Percentiles rank a stretch among this genome's conserved stretches.
phyloP scores from a whole-genome alignment of 2,888 invertebrate species.

The Cylindroiulus punctatus region DNA sequence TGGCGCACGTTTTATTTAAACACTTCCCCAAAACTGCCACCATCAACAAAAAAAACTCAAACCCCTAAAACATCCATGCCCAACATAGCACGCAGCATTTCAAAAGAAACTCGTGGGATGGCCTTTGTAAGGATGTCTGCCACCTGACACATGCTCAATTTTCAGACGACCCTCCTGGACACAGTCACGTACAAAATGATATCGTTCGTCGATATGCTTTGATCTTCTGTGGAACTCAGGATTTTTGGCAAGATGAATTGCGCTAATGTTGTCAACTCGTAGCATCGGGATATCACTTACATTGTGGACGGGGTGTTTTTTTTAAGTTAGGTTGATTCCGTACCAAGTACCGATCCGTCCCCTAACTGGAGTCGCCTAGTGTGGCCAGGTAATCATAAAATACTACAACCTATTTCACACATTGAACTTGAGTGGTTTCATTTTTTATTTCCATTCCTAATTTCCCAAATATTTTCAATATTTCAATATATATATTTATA shows the following conservation, averaged over 20 bases:
- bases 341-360: no score
- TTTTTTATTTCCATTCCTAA: no score
- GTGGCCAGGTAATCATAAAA: no score
- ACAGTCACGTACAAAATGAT: background rate
- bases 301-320: no score
- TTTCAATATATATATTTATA: no score
- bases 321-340: no score
- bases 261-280: background rate
- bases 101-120: background rate
- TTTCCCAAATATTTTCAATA: no score
- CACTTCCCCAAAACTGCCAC: background rate
- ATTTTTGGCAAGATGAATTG: background rate
- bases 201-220: background rate
- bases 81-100: background rate
- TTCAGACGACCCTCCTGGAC: background rate
- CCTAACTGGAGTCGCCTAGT: no score
- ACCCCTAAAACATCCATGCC: background rate
- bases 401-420: no score
- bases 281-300: background rate
- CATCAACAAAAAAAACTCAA: background rate
- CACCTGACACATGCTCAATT: background rate
- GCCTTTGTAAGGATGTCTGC: background rate
- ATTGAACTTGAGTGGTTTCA: no score
- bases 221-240: slow-evolving; percentile 17
- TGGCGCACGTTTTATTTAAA: no score